Base-by-base conservation (phyloP, 1,140 invertebrate genomes). In the Drosophila pruinosa region DNA sequence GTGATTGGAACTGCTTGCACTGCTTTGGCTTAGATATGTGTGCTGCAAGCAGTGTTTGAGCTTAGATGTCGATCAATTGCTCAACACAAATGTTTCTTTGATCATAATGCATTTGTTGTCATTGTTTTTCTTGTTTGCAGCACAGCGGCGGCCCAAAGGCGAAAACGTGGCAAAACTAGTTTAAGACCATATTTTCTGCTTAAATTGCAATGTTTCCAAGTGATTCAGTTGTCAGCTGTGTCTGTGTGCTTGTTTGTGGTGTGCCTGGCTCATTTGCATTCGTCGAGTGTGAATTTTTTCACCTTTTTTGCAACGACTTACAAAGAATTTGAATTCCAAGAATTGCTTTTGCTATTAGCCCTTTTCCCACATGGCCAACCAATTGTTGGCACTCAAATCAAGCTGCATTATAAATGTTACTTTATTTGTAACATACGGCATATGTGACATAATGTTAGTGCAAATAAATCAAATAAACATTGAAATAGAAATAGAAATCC, bases 161-260 rank as follows among this genome's bases (percentile, higher is more conserved):
- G 58, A 65, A 79, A 85, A 67, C 54, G 69, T 64, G 64, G 70
- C 74, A 71, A 88, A 88, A 88, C 82, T 88, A 88, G 82, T 88
- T 88, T 88, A 88, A 88, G 83, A 82, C 82, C 82, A 88, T 88
- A 88, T 88, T 88, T 88, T 88, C 78, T 70, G 82, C 82, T 78
- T 65, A 78, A 80, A 75, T 82, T 82, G 82, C 82, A 88, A 75
- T 78, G 81, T 82, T 78, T 82, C 78, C 81, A 78, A 88, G 71
- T 69, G 77, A 81, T 88, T 81, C 80, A 50, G 81, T 67, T 85
- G 75, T 63, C 63, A 64, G 38, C 8, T n/a, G 52, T 34, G 26
- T 7, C 4, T 59, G 21, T 17, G 14, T 38, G 17, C 52, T 31
- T 10, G 4, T 64, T 2, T 31, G 24, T 17, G 39, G 22, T 54